These are phyloP conservation scores for Dryomyza anilis DNA, from an alignment of 2,888 invertebrate species.

Conservation along the genomic window DNA sequence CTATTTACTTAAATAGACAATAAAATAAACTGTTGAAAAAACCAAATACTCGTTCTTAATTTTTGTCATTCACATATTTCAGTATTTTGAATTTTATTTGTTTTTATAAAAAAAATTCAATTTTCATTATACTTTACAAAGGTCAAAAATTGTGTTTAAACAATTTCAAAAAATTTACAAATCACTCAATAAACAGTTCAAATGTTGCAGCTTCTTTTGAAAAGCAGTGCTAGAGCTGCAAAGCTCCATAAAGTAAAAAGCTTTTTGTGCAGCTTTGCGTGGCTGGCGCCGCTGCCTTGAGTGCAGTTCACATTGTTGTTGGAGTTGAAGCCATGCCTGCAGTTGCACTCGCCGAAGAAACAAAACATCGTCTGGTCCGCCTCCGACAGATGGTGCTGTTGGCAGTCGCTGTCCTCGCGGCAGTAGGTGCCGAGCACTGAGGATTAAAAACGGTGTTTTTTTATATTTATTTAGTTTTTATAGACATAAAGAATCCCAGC, in stretches of 20 bases:
- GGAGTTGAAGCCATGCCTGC: conserved; percentile 37
- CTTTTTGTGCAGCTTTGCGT: neutral
- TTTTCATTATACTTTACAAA: too few relatives aligned
- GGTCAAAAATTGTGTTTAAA: too few relatives aligned
- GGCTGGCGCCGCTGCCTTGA: neutral
- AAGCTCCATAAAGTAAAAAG: neutral
- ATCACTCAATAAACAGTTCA: too few relatives aligned
- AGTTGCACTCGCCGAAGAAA: conserved; percentile 43
- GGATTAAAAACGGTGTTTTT: too few relatives aligned
- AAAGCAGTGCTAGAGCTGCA: neutral
- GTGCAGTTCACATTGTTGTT: conserved; percentile 33
- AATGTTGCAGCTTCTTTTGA: neutral
- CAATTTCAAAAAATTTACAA: too few relatives aligned
- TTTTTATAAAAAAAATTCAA: too few relatives aligned
- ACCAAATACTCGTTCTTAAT: too few relatives aligned
- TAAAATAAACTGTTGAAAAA: neutral
- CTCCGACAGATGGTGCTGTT: conserved; percentile 35
- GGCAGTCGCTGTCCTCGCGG: conserved; percentile 40
- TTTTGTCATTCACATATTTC: too few relatives aligned
- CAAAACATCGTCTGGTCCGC: conserved; percentile 42
- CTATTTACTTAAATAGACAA: neutral
- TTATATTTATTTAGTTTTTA: too few relatives aligned
- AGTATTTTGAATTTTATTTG: too few relatives aligned
- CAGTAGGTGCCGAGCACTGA: conserved; percentile 43
- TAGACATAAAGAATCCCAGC: too few relatives aligned